Evolutionary conservation across 2,113 vertebrate genomes (phyloP).

Genomic region (Ctenodactylus gundi): DNA sequence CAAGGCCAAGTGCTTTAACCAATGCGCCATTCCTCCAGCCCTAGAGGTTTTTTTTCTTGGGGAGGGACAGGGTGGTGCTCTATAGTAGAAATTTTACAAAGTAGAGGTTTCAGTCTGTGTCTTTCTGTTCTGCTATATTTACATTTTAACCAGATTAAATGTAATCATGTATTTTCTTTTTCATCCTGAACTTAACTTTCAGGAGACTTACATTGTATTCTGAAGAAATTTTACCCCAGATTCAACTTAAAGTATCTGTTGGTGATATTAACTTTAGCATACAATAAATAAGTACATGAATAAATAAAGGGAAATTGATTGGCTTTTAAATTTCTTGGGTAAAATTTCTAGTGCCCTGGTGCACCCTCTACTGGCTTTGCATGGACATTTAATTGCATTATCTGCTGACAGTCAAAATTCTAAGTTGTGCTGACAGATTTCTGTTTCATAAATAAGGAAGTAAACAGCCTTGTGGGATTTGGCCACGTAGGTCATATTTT

Average conservation of each 20-base stretch:
- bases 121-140: slow-evolving; percentile 24
- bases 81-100: slow-evolving; percentile 39
- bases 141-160: slow-evolving; percentile 34
- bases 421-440: slow-evolving; percentile 70
- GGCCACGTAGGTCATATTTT: slow-evolving; percentile 65
- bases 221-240: slow-evolving; percentile 42
- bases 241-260: slow-evolving; percentile 18
- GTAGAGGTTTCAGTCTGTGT: background rate
- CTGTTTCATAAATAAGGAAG: slow-evolving; percentile 75
- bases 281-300: background rate
- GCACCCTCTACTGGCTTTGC: slow-evolving; percentile 78
- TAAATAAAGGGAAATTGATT: slow-evolving; percentile 41
- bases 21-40: too few species aligned
- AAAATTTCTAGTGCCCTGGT: slow-evolving; percentile 73
- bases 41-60: background rate
- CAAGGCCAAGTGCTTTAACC: too few species aligned
- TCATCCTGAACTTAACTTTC: slow-evolving; percentile 52
- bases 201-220: slow-evolving; percentile 34
- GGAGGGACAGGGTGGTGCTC: background rate
- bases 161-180: slow-evolving; percentile 28
- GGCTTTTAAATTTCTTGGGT: slow-evolving; percentile 63
- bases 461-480: slow-evolving; percentile 61
- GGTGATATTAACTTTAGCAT: slow-evolving; percentile 33
- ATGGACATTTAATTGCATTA: slow-evolving; percentile 68
- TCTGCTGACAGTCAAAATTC: slow-evolving; percentile 70